Evolutionary conservation across 2,113 vertebrate genomes (phyloP).

Genomic region (Sebastes schlegelii): DNA sequence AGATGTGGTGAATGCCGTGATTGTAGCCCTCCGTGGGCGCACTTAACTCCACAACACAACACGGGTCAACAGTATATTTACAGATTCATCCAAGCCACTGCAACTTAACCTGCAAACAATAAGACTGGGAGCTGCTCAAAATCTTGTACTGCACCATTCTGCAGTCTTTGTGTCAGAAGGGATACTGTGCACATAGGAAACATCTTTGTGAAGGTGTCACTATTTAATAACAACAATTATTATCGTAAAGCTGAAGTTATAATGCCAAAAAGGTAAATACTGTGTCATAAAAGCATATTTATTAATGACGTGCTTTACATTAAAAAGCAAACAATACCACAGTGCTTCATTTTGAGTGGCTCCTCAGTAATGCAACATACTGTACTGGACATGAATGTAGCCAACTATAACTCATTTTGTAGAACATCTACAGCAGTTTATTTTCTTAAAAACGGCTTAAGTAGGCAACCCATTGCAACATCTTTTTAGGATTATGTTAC

Average conservation of each 20-base stretch:
- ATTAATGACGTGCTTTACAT: conserved; percentile 50
- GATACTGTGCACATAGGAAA: conserved; percentile 20
- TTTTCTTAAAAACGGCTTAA: conserved; percentile 59
- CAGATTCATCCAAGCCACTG: conserved; percentile 44
- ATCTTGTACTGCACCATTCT: conserved; percentile 21
- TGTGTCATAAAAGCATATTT: conserved; percentile 59
- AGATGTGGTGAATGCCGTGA: conserved; percentile 54
- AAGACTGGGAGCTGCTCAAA: conserved; percentile 67
- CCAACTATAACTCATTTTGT: conserved; percentile 55
- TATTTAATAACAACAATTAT: conserved; percentile 17
- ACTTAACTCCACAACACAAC: conserved; percentile 49
- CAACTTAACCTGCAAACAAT: conserved; percentile 38
- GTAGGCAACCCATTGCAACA: conserved; percentile 41
- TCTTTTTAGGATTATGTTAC: conserved; percentile 41
- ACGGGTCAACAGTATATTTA: conserved; percentile 59
- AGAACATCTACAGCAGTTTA: conserved; percentile 50
- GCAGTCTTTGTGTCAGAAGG: conserved; percentile 35
- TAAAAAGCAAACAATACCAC: conserved; percentile 26
- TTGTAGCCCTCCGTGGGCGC: conserved; percentile 66
- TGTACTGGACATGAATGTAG: conserved; percentile 79
- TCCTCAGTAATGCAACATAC: conserved; percentile 65
- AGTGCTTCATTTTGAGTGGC: conserved; percentile 67
- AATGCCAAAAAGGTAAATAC: conserved; percentile 34
- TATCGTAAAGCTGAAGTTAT: conserved; percentile 14
- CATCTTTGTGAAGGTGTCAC: conserved; percentile 19